Percentiles rank a stretch among this genome's conserved stretches.
These are phyloP conservation scores for Sepiola atlantica DNA, from an alignment of 2,888 invertebrate genomes.

Conservation along the genomic window DNA sequence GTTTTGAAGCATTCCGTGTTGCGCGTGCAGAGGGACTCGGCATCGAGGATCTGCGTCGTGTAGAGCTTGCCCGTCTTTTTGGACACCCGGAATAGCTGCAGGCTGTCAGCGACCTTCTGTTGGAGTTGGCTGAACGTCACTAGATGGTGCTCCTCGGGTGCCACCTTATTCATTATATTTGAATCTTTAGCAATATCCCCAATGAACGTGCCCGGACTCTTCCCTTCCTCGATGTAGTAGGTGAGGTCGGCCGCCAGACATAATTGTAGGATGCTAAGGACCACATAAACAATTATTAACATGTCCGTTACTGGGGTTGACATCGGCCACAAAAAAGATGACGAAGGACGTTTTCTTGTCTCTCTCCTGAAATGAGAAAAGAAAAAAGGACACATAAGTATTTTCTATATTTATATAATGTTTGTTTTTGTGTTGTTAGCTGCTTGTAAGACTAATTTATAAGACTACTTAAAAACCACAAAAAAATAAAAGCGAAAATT, in stretches of 20 bases:
- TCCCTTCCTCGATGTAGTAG: not conserved
- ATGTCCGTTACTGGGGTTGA: not conserved
- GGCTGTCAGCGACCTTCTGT: not conserved
- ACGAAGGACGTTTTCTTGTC: not conserved
- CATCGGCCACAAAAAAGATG: not conserved
- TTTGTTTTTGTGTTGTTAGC: too few species aligned
- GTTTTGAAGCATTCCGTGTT: not conserved
- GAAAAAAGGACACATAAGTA: not conserved
- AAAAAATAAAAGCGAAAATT: too few species aligned
- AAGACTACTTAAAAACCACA: too few species aligned
- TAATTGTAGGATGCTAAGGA: not conserved
- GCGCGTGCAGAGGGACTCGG: not conserved
- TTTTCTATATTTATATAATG: too few species aligned
- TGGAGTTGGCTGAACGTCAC: not conserved
- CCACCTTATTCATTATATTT: not conserved
- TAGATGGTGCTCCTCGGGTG: conserved; percentile 15
- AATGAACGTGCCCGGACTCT: not conserved
- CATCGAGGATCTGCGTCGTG: not conserved
- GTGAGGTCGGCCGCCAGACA: conserved; percentile 6
- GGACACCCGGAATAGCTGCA: not conserved
- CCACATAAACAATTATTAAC: not conserved
- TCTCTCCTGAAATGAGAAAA: not conserved
- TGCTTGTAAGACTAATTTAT: too few species aligned
- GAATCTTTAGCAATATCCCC: not conserved
- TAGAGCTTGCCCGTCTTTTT: not conserved